phyloP scores from a whole-genome alignment of 1,140 invertebrate species.

The Drosophila kikkawai region DNA sequence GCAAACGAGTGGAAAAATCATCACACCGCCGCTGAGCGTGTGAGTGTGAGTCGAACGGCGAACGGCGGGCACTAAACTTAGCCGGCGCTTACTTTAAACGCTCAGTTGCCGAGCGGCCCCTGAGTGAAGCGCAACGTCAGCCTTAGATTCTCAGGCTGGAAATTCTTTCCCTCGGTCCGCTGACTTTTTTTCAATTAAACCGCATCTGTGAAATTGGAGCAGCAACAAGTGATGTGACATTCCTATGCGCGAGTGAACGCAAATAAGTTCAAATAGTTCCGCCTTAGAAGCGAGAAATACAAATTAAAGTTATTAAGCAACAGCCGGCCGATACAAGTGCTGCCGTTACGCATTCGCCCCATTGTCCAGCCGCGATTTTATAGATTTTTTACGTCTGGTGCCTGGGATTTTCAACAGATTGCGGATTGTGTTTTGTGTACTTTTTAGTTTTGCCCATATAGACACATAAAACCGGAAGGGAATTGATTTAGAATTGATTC shows the following conservation, averaged over 20 bases:
- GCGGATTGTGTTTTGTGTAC: constrained; percentile 27
- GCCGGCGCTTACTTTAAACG: constrained; percentile 72
- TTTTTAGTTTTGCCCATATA: constrained; percentile 24
- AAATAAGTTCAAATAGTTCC: background rate
- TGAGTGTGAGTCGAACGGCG: constrained; percentile 21
- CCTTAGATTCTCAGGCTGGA: constrained; percentile 42
- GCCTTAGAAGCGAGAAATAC: constrained; percentile 9
- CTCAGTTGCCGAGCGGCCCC: constrained; percentile 83
- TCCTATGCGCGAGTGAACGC: background rate
- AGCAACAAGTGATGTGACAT: constrained; percentile 50
- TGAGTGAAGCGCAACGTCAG: constrained; percentile 72
- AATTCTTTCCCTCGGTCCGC: constrained; percentile 2
- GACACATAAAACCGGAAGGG: constrained; percentile 25
- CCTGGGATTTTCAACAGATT: constrained; percentile 51
- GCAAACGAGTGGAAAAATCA: constrained; percentile 74
- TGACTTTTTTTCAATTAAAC: constrained; percentile 33
- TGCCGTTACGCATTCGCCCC: constrained; percentile 41
- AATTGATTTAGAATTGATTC: constrained; percentile 57
- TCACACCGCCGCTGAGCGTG: constrained; percentile 18
- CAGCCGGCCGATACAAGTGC: constrained; percentile 7
- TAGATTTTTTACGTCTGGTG: constrained; percentile 30
- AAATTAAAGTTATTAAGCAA: constrained; percentile 42
- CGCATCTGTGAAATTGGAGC: constrained; percentile 25
- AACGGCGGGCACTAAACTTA: constrained; percentile 68
- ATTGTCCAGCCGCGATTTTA: constrained; percentile 29